Evolutionary conservation across 92 coral and sea anemone species (phyloP).

Genomic region (Parazoanthus atlanticus): DNA sequence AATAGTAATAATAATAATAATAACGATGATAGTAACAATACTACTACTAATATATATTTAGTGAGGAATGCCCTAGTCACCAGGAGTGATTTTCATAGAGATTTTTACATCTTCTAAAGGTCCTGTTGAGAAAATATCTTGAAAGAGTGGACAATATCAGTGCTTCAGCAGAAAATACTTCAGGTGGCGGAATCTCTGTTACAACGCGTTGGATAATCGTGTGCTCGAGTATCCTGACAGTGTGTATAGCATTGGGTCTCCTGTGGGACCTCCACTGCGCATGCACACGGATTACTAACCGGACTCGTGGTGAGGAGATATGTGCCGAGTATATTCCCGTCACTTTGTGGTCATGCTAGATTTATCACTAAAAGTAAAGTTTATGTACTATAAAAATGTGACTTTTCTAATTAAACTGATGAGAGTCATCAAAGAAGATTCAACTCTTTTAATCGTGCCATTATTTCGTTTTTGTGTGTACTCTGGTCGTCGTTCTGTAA

Average conservation of each 20-base stretch:
- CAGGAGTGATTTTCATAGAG: no score
- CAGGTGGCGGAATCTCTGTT: background rate
- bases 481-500: no score
- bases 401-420: background rate
- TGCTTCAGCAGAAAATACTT: background rate
- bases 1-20: no score
- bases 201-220: constrained; percentile 4
- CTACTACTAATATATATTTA: no score
- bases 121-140: background rate
- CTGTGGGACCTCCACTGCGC: constrained; percentile 7
- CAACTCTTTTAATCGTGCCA: no score
- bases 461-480: no score
- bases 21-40: no score
- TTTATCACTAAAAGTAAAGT: background rate
- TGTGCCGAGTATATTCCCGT: no score
- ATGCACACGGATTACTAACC: background rate
- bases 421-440: no score
- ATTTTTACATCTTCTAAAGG: background rate
- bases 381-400: no score
- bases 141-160: background rate
- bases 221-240: background rate
- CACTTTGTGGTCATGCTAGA: background rate
- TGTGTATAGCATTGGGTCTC: background rate
- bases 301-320: background rate
- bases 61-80: no score